A percentile compares a stretch with the other conserved stretches of the same genome.
phyloP scores from a whole-genome alignment of 2,888 invertebrate species.

The Thera britannica region DNA sequence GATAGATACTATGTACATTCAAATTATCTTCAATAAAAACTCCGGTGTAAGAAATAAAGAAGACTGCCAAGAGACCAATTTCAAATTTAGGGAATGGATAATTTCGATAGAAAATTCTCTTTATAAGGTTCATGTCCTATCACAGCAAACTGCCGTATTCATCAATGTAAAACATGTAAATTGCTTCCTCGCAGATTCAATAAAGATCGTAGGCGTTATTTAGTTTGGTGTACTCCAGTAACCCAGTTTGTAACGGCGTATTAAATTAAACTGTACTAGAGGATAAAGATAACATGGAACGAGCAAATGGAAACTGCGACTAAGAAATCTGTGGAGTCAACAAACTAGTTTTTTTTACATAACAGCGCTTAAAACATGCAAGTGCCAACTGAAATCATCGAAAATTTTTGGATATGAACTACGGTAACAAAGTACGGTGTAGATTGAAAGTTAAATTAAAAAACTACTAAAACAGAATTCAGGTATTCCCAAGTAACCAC shows the following conservation, averaged over 20 bases:
- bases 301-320: conserved; percentile 62
- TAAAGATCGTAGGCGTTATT: conserved; percentile 46
- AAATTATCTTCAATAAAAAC: too few relatives aligned
- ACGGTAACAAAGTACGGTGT: too few relatives aligned
- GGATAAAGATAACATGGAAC: conserved; percentile 70
- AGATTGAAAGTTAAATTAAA: too few relatives aligned
- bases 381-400: too few relatives aligned
- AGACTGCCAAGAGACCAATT: not conserved
- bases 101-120: conserved; percentile 5
- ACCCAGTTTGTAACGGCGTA: conserved; percentile 67
- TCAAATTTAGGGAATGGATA: not conserved
- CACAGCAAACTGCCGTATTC: conserved; percentile 30
- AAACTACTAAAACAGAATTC: too few relatives aligned
- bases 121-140: conserved; percentile 22
- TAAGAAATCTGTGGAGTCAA: conserved; percentile 43
- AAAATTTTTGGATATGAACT: too few relatives aligned
- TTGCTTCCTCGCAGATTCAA: conserved; percentile 35
- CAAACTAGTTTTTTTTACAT: not conserved
- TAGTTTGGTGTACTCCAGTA: conserved; percentile 54
- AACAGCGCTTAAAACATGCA: too few relatives aligned
- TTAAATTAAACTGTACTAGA: conserved; percentile 72
- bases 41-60: too few relatives aligned
- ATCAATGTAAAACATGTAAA: conserved; percentile 38
- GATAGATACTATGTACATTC: too few relatives aligned
- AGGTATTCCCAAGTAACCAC: too few relatives aligned